Conservation (phyloP, 2,797 vertebrate genomes). For the Notolabrus celidotus region DNA sequence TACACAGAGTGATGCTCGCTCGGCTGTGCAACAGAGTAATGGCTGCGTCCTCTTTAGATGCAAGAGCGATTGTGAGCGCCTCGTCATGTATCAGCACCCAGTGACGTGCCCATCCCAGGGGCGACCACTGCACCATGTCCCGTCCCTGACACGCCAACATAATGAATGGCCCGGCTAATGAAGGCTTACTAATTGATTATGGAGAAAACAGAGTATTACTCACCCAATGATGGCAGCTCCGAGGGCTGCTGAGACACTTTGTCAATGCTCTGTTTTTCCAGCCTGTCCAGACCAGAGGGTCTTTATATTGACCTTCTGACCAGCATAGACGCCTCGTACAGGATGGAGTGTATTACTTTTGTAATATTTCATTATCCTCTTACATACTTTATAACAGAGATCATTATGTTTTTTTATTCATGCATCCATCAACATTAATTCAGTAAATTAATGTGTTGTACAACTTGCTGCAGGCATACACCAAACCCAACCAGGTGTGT, state of each 20-base stretch:
- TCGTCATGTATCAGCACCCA: constrained; percentile 71
- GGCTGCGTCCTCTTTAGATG: constrained; percentile 67
- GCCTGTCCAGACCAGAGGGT: constrained; percentile 57
- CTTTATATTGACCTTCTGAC: constrained; percentile 65
- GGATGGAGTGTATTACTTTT: constrained; percentile 38
- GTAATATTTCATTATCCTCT: constrained; percentile 64
- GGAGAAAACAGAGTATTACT: constrained; percentile 86
- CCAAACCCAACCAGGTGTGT: constrained; percentile 76
- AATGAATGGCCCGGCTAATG: constrained; percentile 83
- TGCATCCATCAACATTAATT: constrained; percentile 66
- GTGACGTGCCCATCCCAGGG: constrained; percentile 65
- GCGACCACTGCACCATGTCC: constrained; percentile 65
- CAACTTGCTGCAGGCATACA: constrained; percentile 70
- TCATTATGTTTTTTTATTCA: constrained; percentile 33
- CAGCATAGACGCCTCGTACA: constrained; percentile 30
- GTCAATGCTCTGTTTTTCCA: constrained; percentile 78
- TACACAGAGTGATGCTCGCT: constrained; percentile 35
- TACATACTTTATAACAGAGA: constrained; percentile 57
- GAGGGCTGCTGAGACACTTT: constrained; percentile 77
- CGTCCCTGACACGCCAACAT: constrained; percentile 73
- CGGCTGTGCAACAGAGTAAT: constrained; percentile 66
- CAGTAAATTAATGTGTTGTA: constrained; percentile 65
- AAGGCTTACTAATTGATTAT: constrained; percentile 86
- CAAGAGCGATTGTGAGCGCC: constrained; percentile 64
- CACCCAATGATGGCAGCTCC: constrained; percentile 76